Percentiles rank a stretch among this genome's conserved stretches.
Evolutionary conservation across 2,113 vertebrate species (phyloP).

Genomic region (Tyto alba): DNA sequence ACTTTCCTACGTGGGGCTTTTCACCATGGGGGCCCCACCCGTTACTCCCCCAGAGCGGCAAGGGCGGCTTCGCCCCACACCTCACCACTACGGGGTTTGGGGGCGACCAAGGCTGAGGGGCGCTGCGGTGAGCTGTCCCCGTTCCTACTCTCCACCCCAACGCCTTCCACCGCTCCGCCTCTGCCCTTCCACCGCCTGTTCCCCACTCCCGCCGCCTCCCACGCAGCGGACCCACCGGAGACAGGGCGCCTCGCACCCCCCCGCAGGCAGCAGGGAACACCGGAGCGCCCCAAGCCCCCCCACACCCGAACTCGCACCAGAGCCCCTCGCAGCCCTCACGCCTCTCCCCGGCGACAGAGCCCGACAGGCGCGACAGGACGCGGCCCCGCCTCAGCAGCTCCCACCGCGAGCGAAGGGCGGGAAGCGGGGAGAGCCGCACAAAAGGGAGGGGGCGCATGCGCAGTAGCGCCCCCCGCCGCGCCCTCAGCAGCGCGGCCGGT

Average conservation of each 20-base stretch:
- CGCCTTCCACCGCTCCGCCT: no score
- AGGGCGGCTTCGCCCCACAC: rapidly evolving
- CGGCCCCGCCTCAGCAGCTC: rapidly evolving
- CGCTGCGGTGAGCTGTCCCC: rapidly evolving
- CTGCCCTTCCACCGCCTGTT: no score
- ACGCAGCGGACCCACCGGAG: not conserved
- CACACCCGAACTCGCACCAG: rapidly evolving
- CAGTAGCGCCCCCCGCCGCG: rapidly evolving
- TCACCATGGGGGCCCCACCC: not conserved
- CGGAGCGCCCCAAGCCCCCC: rapidly evolving
- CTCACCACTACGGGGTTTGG: rapidly evolving
- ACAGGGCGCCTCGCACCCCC: not conserved
- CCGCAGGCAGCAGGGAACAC: rapidly evolving
- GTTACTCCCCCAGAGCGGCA: not conserved
- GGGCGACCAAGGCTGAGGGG: no score
- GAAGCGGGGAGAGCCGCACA: rapidly evolving
- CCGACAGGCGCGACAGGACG: rapidly evolving
- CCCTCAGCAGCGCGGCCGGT: rapidly evolving
- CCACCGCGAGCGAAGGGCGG: not conserved
- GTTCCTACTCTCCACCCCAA: not conserved
- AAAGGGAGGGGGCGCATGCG: rapidly evolving
- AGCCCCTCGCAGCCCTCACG: rapidly evolving
- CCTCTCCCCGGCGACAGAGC: rapidly evolving
- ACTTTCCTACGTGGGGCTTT: rapidly evolving
- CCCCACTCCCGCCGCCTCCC: not conserved